These are phyloP conservation scores for Rostrhamus sociabilis DNA, from an alignment of 2,797 vertebrate species.

Conservation along the genomic window DNA sequence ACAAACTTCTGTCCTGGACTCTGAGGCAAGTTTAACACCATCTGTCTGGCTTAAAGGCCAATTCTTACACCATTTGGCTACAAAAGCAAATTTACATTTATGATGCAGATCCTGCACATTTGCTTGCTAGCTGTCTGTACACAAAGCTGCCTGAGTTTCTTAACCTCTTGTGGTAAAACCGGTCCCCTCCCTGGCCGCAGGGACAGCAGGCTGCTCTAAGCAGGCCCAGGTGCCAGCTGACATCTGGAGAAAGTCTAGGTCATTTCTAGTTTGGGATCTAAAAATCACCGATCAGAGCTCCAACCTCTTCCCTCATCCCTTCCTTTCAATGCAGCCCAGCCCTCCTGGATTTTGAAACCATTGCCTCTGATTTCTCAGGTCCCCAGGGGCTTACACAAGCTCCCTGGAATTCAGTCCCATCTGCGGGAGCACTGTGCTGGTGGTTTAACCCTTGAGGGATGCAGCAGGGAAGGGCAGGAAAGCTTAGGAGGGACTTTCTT, in stretches of 20 bases:
- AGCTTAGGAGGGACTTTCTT: neutral
- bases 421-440: neutral
- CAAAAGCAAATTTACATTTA: neutral
- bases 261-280: neutral
- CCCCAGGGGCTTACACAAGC: neutral
- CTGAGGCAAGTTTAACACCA: neutral
- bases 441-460: slow-evolving; percentile 15
- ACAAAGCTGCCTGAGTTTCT: neutral
- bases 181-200: neutral
- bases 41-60: neutral
- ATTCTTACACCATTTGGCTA: neutral
- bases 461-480: neutral
- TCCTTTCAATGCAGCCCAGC: neutral
- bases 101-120: neutral
- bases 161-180: neutral
- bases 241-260: neutral
- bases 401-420: slow-evolving; percentile 10
- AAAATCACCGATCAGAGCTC: neutral
- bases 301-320: neutral
- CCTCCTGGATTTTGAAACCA: neutral
- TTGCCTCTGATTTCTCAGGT: neutral
- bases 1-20: neutral
- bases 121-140: neutral
- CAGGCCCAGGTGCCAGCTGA: neutral
- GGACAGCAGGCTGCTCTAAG: neutral